phyloP scores from a whole-genome alignment of 2,888 invertebrate genomes.

The Diachrysia chrysitis region DNA sequence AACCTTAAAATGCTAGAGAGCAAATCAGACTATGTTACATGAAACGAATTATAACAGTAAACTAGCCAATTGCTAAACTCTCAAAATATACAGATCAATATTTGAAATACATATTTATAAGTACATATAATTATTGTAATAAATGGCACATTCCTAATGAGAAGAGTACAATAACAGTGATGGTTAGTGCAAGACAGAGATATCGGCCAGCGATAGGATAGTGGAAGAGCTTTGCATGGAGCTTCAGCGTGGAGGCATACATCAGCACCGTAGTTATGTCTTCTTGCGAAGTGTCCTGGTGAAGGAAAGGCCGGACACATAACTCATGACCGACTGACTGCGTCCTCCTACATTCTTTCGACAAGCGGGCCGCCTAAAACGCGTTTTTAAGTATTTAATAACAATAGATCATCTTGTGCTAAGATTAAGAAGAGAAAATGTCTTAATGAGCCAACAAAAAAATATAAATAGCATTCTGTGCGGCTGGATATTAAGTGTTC shows the following conservation, averaged over 20 bases:
- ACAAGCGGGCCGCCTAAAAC: slow-evolving; percentile 92
- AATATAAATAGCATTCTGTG: too few species aligned
- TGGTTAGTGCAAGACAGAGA: slow-evolving; percentile 90
- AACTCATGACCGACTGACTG: slow-evolving; percentile 94
- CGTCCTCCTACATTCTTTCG: slow-evolving; percentile 92
- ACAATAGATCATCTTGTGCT: background rate
- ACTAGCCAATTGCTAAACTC: slow-evolving; percentile 13
- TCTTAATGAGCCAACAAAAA: too few species aligned
- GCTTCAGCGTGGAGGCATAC: slow-evolving; percentile 92
- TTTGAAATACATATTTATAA: slow-evolving; percentile 16
- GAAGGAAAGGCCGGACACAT: slow-evolving; percentile 93
- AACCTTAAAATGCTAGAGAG: background rate
- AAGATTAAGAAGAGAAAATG: background rate
- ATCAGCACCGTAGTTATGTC: slow-evolving; percentile 94
- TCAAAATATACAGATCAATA: slow-evolving; percentile 18
- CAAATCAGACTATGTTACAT: slow-evolving; percentile 20
- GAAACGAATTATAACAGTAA: slow-evolving; percentile 35
- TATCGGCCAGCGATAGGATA: slow-evolving; percentile 93
- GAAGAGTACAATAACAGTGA: slow-evolving; percentile 89
- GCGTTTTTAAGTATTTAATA: background rate
- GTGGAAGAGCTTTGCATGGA: slow-evolving; percentile 93
- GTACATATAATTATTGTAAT: slow-evolving; percentile 74
- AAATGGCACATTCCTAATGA: slow-evolving; percentile 93
- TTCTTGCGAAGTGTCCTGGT: slow-evolving; percentile 93
- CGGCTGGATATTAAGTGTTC: too few species aligned